Conservation (phyloP, 35 echinoderm and acorn worm genomes). For the Ptychodera flava region DNA sequence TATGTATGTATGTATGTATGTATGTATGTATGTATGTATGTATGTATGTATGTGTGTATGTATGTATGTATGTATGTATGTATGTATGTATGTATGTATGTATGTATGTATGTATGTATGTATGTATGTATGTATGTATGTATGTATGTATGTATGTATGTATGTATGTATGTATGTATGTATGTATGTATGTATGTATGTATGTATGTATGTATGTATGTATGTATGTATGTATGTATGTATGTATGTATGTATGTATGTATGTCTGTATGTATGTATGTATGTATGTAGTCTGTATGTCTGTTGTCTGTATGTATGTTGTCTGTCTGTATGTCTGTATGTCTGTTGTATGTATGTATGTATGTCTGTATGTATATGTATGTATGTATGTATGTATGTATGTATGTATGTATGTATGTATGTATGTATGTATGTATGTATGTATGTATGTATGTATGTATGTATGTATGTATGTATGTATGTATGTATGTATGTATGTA, state of each 20-base stretch:
- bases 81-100: not conserved
- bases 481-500: constrained; percentile 2
- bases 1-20: too few species aligned
- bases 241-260: constrained; percentile 2
- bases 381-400: not conserved
- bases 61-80: constrained; percentile 2
- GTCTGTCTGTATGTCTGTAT: not conserved
- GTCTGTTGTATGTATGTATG: not conserved
- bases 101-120: not conserved
- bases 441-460: not conserved
- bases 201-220: not conserved
- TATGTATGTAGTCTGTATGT: not conserved
- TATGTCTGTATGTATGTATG: not conserved
- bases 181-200: not conserved
- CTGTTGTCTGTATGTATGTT: not conserved
- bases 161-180: not conserved
- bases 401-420: constrained; percentile 2
- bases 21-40: constrained; percentile 1
- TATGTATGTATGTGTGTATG: not conserved
- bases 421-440: not conserved
- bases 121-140: not conserved
- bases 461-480: not conserved
- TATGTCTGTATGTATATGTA: not conserved
- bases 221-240: constrained; percentile 2
- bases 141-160: not conserved